phyloP scores from a whole-genome alignment of 1,140 invertebrate genomes.

The Cephus cinctus region DNA sequence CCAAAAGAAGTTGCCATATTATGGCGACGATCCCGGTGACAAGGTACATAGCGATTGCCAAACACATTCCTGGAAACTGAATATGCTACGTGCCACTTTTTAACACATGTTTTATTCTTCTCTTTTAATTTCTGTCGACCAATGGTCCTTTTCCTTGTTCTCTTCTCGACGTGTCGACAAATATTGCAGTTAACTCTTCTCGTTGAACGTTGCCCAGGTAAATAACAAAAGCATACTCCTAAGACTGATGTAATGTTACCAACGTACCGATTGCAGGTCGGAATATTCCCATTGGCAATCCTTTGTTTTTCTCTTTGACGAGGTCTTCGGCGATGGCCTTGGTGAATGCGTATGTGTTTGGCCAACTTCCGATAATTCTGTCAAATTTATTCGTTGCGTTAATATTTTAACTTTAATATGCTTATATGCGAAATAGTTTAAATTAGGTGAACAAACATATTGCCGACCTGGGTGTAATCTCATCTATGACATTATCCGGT shows the following conservation, averaged over 20 bases:
- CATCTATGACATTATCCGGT: constrained; percentile 55
- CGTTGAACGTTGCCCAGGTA: not conserved
- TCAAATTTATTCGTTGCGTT: too few species aligned
- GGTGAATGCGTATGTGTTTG: constrained; percentile 70
- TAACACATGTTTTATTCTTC: not conserved
- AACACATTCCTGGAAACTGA: constrained; percentile 33
- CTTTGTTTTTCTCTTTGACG: constrained; percentile 53
- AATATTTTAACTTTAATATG: too few species aligned
- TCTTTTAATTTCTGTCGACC: not conserved
- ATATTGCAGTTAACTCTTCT: not conserved
- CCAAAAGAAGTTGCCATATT: constrained; percentile 27
- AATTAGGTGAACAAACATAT: not conserved
- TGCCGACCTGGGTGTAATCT: constrained; percentile 58
- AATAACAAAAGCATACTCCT: not conserved
- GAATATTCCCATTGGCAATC: constrained; percentile 62
- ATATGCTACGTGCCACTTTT: not conserved
- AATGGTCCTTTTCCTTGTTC: too few species aligned
- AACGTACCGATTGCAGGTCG: constrained; percentile 58
- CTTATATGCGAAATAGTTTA: too few species aligned
- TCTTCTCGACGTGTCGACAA: too few species aligned
- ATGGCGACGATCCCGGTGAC: constrained; percentile 34
- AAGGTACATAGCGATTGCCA: constrained; percentile 42
- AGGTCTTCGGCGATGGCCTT: constrained; percentile 67
- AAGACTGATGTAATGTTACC: not conserved
- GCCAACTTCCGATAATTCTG: constrained; percentile 62